Evolutionary conservation across 2,797 vertebrate genomes (phyloP).

Genomic region (Sylvia borin): DNA sequence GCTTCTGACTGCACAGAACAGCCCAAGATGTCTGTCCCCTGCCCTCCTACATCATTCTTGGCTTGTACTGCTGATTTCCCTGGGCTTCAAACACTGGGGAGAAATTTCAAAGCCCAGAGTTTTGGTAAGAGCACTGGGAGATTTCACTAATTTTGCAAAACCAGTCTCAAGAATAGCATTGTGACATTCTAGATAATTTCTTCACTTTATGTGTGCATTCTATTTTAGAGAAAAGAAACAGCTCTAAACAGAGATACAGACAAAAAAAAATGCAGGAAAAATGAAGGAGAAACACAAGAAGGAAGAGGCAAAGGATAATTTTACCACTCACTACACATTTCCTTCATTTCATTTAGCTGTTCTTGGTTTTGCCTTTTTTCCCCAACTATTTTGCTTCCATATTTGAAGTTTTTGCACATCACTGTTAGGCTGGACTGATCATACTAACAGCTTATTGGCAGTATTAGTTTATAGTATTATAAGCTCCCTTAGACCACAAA

Average conservation of each 20-base stretch:
- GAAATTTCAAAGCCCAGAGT: background rate
- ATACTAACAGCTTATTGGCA: background rate
- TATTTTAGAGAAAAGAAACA: background rate
- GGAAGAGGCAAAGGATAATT: background rate
- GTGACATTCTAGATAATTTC: background rate
- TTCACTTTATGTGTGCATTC: background rate
- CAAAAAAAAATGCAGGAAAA: background rate
- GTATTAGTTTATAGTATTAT: constrained; percentile 6
- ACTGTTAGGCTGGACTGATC: background rate
- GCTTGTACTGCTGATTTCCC: background rate
- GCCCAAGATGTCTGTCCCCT: background rate
- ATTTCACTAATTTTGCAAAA: background rate
- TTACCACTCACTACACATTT: background rate
- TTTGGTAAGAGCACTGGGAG: background rate
- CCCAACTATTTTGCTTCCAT: background rate
- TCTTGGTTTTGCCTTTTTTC: background rate
- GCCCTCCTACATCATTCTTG: background rate
- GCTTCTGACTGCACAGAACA: background rate
- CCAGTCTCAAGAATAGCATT: background rate
- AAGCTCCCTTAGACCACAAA: constrained; percentile 9
- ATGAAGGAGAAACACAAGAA: background rate
- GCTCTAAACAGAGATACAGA: background rate
- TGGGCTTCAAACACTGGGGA: background rate
- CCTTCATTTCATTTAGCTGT: background rate
- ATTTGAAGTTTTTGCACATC: background rate